phyloP scores from a whole-genome alignment of 30 jellyfish, hydroid and myxozoan species.

The Aurelia aurita complex sp. Pacific region DNA sequence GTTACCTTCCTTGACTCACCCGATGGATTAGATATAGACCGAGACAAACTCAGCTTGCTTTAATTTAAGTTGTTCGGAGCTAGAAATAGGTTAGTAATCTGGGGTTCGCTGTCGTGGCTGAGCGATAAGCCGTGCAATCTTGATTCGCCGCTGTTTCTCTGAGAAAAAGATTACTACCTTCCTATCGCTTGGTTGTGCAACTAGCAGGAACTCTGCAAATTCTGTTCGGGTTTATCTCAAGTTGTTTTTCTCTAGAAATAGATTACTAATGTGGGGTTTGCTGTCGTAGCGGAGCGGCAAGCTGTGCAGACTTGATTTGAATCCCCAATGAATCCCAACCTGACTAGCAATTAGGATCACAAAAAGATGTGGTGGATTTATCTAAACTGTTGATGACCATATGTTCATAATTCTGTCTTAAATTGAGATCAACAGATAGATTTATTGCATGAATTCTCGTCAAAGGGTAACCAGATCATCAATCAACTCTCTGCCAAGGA shows the following conservation, averaged over 20 bases:
- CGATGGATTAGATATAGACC: too few relatives aligned
- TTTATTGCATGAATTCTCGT: background rate
- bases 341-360: conserved; percentile 29
- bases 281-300: conserved; percentile 9
- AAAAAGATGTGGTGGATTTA: conserved; percentile 33
- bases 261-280: background rate
- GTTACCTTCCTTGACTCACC: too few relatives aligned
- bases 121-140: background rate
- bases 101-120: background rate
- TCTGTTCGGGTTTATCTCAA: too few relatives aligned
- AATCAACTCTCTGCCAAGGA: too few relatives aligned
- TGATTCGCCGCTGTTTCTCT: background rate
- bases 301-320: conserved; percentile 4
- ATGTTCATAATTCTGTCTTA: background rate
- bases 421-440: conserved; percentile 3
- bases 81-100: background rate
- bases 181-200: too few relatives aligned
- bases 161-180: too few relatives aligned
- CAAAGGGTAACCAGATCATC: too few relatives aligned
- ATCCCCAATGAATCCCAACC: background rate
- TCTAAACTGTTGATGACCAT: conserved; percentile 26
- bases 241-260: background rate
- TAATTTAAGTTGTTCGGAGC: too few relatives aligned
- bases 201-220: too few relatives aligned
- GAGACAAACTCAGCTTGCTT: too few relatives aligned